These are phyloP conservation scores for Battus philenor DNA, from an alignment of 1,140 invertebrate species.

Conservation along the genomic window DNA sequence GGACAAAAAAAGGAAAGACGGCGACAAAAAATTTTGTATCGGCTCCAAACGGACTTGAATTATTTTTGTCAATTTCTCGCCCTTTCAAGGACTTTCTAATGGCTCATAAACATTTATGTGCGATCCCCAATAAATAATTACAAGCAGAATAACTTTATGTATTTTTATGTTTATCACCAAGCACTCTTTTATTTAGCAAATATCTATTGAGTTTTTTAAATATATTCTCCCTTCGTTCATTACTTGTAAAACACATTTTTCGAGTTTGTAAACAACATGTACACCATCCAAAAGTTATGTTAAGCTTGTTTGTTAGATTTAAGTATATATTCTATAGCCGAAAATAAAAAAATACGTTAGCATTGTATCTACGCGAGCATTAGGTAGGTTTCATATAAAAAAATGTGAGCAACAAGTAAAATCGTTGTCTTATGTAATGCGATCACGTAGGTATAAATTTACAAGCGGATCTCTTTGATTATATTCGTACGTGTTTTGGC, in stretches of 20 bases:
- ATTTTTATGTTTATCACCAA: no score
- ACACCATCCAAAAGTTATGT: no score
- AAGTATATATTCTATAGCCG: no score
- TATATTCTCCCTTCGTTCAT: no score
- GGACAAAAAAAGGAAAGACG: slow-evolving; percentile 55
- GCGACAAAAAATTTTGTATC: slow-evolving; percentile 48
- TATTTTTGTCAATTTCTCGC: slow-evolving; percentile 48
- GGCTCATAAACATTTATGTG: slow-evolving; percentile 43
- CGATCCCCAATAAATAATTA: slow-evolving; percentile 45
- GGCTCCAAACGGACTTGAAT: slow-evolving; percentile 43
- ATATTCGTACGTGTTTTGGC: slow-evolving; percentile 48
- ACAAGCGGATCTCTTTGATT: slow-evolving; percentile 62
- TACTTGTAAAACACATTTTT: no score
- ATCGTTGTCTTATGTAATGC: slow-evolving; percentile 40
- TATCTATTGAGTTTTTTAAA: no score
- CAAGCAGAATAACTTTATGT: no score
- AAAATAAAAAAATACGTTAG: slow-evolving; percentile 8
- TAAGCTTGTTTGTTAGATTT: slow-evolving; percentile 25
- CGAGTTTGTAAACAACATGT: no score
- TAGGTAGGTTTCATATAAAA: slow-evolving; percentile 26
- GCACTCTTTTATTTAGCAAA: no score
- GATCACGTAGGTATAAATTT: slow-evolving; percentile 45
- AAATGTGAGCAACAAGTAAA: slow-evolving; percentile 32
- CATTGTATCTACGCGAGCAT: slow-evolving; percentile 2
- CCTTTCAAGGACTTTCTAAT: slow-evolving; percentile 41